Evolutionary conservation across 2,113 vertebrate species (phyloP).

Genomic region (Callocephalon fimbriatum): DNA sequence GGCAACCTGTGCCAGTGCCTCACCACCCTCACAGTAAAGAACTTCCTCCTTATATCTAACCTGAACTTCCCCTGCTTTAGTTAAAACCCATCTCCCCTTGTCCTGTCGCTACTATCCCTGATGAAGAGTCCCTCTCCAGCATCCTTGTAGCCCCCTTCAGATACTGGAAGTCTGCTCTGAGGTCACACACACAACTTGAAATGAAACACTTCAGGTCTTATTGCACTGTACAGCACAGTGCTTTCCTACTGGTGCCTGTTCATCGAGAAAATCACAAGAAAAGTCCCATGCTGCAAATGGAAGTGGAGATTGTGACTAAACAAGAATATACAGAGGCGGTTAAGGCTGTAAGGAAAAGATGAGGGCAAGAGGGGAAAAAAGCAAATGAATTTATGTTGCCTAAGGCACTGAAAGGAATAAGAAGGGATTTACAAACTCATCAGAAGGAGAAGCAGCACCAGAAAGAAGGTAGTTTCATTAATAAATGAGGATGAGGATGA

Average conservation of each 20-base stretch:
- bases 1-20: background rate
- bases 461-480: conserved; percentile 66
- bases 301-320: background rate
- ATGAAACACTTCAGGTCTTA: background rate
- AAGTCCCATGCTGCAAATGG: background rate
- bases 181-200: background rate
- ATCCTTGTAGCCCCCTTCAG: background rate
- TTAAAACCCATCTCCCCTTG: background rate
- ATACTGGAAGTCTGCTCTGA: background rate
- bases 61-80: background rate
- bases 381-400: conserved; percentile 46
- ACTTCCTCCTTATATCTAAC: background rate
- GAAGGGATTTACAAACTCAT: conserved; percentile 70
- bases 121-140: background rate
- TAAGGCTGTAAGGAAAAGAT: conserved; percentile 51
- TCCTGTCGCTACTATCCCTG: background rate
- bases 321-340: background rate
- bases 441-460: background rate
- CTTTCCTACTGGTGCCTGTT: background rate
- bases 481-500: conserved; percentile 61
- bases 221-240: background rate
- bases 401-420: conserved; percentile 53
- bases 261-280: conserved; percentile 18
- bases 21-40: background rate
- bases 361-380: background rate